phyloP scores from a whole-genome alignment of 2,113 vertebrate genomes.

The Chloropsis hardwickii region DNA sequence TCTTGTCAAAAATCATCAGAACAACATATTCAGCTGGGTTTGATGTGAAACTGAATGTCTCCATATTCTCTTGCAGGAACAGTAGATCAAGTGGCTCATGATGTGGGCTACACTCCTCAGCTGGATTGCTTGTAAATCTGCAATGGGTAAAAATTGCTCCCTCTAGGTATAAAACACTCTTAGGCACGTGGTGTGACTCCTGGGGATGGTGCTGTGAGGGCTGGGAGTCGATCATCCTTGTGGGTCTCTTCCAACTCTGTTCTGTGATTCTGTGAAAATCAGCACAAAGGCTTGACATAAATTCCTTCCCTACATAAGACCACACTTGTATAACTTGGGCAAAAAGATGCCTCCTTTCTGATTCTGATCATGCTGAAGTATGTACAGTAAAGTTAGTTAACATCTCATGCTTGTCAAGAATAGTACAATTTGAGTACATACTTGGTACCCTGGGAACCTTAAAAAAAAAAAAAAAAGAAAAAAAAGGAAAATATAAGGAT shows the following conservation, averaged over 20 bases:
- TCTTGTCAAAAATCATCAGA: background rate
- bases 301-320: background rate
- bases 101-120: background rate
- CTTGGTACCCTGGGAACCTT: background rate
- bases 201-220: background rate
- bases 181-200: background rate
- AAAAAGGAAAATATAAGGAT: background rate
- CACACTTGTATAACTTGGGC: background rate
- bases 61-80: accelerated
- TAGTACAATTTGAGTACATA: background rate
- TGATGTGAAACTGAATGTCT: background rate
- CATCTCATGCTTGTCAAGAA: background rate
- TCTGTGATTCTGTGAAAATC: background rate
- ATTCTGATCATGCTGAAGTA: background rate
- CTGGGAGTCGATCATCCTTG: accelerated
- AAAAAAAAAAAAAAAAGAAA: background rate
- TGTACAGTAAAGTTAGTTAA: background rate
- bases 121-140: background rate
- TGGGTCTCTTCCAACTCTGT: background rate
- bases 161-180: background rate
- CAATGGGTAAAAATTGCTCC: background rate
- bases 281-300: background rate
- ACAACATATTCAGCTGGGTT: background rate
- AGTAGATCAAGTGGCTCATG: background rate
- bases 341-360: background rate